A percentile compares a stretch with the other conserved stretches of the same genome.
Evolutionary conservation across 2,888 invertebrate species (phyloP).

Genomic region (Orthosia incerta): DNA sequence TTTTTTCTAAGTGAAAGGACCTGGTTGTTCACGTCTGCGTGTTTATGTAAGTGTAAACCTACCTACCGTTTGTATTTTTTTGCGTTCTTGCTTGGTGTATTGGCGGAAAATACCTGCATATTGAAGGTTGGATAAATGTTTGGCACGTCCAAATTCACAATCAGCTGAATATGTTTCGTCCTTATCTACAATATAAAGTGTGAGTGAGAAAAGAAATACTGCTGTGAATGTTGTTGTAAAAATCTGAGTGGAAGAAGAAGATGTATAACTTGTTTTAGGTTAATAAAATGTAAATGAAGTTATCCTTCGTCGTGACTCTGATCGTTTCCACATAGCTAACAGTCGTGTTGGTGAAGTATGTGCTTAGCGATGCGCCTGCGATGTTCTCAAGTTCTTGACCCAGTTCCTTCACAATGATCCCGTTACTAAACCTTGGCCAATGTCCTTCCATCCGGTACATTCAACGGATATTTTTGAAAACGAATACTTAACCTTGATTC

Average conservation of each 20-base stretch:
- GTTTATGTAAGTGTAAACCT: conserved; percentile 84
- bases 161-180: conserved; percentile 48
- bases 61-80: conserved; percentile 66
- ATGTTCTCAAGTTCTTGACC: conserved; percentile 76
- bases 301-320: conserved; percentile 33
- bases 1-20: conserved; percentile 76
- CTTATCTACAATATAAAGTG: conserved; percentile 61
- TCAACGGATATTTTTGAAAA: conserved; percentile 50
- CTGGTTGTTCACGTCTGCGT: conserved; percentile 63
- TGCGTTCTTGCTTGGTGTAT: conserved; percentile 51
- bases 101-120: conserved; percentile 59
- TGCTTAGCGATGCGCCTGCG: conserved; percentile 57
- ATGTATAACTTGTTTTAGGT: conserved; percentile 55
- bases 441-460: conserved; percentile 60
- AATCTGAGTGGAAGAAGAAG: conserved; percentile 46
- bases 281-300: conserved; percentile 33
- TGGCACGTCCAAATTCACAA: conserved; percentile 41
- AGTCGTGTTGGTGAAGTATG: neutral
- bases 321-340: conserved; percentile 15
- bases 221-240: conserved; percentile 37
- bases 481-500: conserved; percentile 26
- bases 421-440: conserved; percentile 63
- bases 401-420: conserved; percentile 67
- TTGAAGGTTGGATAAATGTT: conserved; percentile 63
- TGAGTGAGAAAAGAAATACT: conserved; percentile 51